Percentiles rank a stretch among this genome's conserved stretches.
These are phyloP conservation scores for Catagonus wagneri DNA, from an alignment of 2,113 vertebrate genomes.

Conservation along the genomic window DNA sequence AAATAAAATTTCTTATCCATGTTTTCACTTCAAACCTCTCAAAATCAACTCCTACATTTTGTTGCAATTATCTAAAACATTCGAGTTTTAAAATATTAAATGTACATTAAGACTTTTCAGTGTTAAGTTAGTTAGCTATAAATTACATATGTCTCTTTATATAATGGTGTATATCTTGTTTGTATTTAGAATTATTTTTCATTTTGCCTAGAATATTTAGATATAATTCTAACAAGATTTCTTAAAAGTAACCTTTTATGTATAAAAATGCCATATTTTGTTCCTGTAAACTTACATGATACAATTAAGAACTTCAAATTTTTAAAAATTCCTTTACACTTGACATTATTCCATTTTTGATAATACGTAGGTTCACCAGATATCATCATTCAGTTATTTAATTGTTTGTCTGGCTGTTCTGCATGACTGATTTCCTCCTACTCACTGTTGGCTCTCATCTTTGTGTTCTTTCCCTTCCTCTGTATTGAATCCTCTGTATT, in stretches of 20 bases:
- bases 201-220: background rate
- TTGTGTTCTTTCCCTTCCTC: background rate
- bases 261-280: background rate
- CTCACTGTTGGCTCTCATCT: background rate
- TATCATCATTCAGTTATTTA: background rate
- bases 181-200: background rate
- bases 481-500: background rate
- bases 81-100: background rate
- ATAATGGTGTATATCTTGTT: background rate
- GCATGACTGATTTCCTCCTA: background rate
- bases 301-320: background rate
- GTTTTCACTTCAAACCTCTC: background rate
- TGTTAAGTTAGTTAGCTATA: background rate
- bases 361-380: background rate
- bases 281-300: background rate
- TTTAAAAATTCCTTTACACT: background rate
- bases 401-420: background rate
- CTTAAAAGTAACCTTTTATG: background rate
- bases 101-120: background rate
- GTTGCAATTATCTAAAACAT: background rate
- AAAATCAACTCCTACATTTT: background rate
- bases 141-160: background rate
- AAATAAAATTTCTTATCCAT: background rate
- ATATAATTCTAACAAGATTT: background rate
- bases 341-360: background rate